Evolutionary conservation across 2,797 vertebrate species (phyloP).

Genomic region (Taeniopygia guttata): DNA sequence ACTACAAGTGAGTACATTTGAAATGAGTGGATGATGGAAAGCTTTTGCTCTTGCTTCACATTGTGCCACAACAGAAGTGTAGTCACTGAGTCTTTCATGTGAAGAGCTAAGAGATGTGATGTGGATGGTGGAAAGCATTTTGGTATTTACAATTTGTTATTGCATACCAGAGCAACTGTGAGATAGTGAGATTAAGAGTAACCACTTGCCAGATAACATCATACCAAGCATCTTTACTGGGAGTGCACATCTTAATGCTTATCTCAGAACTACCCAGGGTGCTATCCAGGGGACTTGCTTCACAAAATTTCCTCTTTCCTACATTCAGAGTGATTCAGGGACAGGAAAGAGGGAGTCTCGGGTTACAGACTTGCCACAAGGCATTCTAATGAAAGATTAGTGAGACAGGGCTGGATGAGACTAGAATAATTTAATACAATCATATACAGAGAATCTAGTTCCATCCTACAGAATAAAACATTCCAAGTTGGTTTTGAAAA

Average conservation of each 20-base stretch:
- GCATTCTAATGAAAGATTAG: background rate
- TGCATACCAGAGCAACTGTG: constrained; percentile 47
- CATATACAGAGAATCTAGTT: background rate
- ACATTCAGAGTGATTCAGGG: background rate
- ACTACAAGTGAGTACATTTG: background rate
- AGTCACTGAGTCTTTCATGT: background rate
- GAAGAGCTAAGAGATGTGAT: background rate
- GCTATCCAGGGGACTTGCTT: background rate
- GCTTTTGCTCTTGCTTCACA: background rate
- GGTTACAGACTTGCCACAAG: background rate
- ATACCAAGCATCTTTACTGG: background rate
- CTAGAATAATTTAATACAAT: background rate
- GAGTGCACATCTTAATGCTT: constrained; percentile 1
- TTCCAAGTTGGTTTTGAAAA: background rate
- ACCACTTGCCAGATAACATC: constrained; percentile 33
- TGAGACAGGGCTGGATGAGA: background rate
- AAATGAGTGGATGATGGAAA: background rate
- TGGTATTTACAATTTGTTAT: constrained; percentile 60
- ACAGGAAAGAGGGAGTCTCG: background rate
- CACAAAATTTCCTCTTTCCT: background rate
- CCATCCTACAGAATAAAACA: background rate
- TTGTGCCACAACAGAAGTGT: background rate
- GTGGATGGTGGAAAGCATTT: background rate
- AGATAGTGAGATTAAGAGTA: constrained; percentile 45
- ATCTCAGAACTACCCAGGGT: constrained; percentile 30